Percentiles rank a stretch among this genome's conserved stretches.
Conservation (phyloP, 64 coral and sea anemone species). For the Stichodactyla helianthus region DNA sequence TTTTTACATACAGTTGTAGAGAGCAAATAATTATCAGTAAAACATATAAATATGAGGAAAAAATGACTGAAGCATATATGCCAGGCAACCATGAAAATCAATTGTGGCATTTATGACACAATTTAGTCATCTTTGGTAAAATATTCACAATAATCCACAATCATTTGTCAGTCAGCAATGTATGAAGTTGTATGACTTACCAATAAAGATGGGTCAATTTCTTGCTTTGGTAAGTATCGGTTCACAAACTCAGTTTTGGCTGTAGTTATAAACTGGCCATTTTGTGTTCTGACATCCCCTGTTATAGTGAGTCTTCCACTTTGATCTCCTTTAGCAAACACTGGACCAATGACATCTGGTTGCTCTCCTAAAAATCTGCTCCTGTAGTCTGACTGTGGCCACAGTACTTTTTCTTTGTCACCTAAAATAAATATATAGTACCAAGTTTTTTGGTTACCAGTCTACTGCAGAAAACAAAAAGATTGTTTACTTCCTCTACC, state of each 20-base stretch:
- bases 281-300: constrained; percentile 65
- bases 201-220: constrained; percentile 53
- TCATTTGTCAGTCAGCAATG: no score
- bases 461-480: no score
- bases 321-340: constrained; percentile 43
- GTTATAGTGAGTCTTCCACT: constrained; percentile 61
- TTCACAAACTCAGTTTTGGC: constrained; percentile 82
- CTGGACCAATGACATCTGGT: constrained; percentile 29
- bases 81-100: no score
- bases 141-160: no score
- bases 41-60: no score
- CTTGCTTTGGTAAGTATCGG: constrained; percentile 50
- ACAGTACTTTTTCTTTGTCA: constrained; percentile 82
- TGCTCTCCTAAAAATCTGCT: constrained; percentile 71
- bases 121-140: no score
- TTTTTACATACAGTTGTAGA: no score
- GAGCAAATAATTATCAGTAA: no score
- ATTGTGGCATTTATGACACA: no score
- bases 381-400: constrained; percentile 88
- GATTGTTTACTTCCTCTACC: no score
- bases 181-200: constrained; percentile 21
- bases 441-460: background rate
- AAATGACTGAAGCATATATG: no score
- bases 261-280: constrained; percentile 82
- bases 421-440: constrained; percentile 38